Percentiles rank a stretch among this genome's conserved stretches.
Conservation (phyloP, 2,797 vertebrate species). For the Tenualosa thibaudeaui region DNA sequence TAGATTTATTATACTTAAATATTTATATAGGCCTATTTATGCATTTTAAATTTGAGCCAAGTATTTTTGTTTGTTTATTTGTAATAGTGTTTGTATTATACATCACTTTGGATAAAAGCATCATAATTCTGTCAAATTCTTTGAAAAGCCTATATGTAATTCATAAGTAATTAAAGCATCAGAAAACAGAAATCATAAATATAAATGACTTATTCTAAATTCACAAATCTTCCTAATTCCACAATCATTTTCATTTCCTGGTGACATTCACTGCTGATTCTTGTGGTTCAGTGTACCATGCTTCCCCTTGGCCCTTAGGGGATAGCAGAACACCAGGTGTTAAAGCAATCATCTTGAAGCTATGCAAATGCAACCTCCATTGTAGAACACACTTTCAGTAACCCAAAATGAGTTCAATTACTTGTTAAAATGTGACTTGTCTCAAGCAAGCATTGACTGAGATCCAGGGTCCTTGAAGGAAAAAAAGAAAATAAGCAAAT, state of each 20-base stretch:
- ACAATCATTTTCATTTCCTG: not conserved
- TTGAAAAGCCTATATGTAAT: too few relatives aligned
- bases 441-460: not conserved
- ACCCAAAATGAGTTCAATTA: not conserved
- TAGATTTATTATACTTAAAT: too few relatives aligned
- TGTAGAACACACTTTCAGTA: not conserved
- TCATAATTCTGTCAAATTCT: too few relatives aligned
- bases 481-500: not conserved
- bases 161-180: too few relatives aligned
- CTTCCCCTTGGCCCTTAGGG: not conserved
- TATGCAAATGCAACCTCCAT: not conserved
- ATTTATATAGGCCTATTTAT: too few relatives aligned
- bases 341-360: not conserved
- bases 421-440: not conserved
- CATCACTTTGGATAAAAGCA: too few relatives aligned
- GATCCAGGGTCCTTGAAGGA: not conserved
- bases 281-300: not conserved
- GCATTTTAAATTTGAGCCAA: too few relatives aligned
- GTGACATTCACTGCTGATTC: not conserved
- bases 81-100: too few relatives aligned
- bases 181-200: too few relatives aligned
- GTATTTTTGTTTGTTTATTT: too few relatives aligned
- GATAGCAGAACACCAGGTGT: not conserved
- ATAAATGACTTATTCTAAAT: not conserved
- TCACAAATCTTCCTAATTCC: not conserved